These are phyloP conservation scores for Sebastes goodei DNA, from an alignment of 2,797 vertebrate genomes.

Conservation along the genomic window DNA sequence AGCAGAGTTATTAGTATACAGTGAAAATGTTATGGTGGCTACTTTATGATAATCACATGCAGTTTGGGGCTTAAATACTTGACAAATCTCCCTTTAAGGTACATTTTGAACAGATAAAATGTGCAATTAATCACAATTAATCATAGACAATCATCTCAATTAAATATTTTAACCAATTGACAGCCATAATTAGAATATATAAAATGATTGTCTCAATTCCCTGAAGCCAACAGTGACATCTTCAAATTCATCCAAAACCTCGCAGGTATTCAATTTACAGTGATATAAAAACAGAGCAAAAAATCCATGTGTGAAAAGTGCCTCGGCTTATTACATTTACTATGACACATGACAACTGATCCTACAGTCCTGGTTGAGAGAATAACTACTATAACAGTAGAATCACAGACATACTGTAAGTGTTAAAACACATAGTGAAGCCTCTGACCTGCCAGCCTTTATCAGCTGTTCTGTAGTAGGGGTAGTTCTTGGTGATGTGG, in stretches of 20 bases:
- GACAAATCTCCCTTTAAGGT: too few relatives aligned
- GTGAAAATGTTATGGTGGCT: too few relatives aligned
- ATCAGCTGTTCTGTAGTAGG: constrained; percentile 97
- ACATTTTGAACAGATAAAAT: too few relatives aligned
- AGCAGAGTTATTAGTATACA: too few relatives aligned
- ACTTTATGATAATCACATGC: too few relatives aligned
- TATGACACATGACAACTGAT: not conserved
- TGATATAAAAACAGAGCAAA: not conserved
- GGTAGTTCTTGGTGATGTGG: constrained; percentile 98
- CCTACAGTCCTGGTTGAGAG: not conserved
- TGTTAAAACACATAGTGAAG: too few relatives aligned
- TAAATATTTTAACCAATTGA: too few relatives aligned
- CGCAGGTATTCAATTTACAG: not conserved
- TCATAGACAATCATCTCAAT: too few relatives aligned
- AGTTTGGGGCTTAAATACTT: too few relatives aligned
- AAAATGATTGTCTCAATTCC: not conserved
- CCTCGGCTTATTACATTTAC: not conserved
- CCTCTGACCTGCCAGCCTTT: constrained; percentile 97
- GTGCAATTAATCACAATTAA: too few relatives aligned
- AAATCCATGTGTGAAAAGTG: not conserved
- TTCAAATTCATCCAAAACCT: not conserved
- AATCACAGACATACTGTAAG: not conserved
- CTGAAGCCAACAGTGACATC: not conserved
- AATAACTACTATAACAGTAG: not conserved
- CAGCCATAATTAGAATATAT: too few relatives aligned